Evolutionary conservation across 2,888 invertebrate genomes (phyloP).

Genomic region (Pasiphila rectangulata): DNA sequence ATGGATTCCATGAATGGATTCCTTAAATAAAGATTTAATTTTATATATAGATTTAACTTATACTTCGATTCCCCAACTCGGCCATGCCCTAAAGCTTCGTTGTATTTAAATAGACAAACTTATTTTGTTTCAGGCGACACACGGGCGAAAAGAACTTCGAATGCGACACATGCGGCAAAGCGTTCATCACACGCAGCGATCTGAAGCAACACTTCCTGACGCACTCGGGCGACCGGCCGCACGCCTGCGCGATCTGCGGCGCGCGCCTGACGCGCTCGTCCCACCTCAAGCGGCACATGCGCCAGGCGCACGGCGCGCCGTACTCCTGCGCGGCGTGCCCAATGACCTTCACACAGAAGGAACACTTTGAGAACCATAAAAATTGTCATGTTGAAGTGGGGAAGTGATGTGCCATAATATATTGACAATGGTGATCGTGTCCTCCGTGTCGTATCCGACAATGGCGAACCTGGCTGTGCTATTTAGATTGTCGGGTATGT

Average conservation of each 20-base stretch:
- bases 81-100: too few species aligned
- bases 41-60: too few species aligned
- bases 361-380: constrained; percentile 50
- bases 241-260: constrained; percentile 67
- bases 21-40: too few species aligned
- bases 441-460: too few species aligned
- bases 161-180: constrained; percentile 62
- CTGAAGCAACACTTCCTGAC: constrained; percentile 66
- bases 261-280: constrained; percentile 61
- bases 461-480: too few species aligned
- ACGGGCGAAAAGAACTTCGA: constrained; percentile 74
- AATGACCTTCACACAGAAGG: constrained; percentile 46
- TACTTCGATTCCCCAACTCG: too few species aligned
- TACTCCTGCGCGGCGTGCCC: constrained; percentile 47
- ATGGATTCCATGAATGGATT: too few species aligned
- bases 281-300: constrained; percentile 68
- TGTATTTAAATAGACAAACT: too few species aligned
- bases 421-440: too few species aligned
- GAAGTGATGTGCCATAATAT: too few species aligned
- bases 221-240: constrained; percentile 64
- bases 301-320: constrained; percentile 46
- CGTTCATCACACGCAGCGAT: constrained; percentile 71
- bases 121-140: constrained; percentile 67
- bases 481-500: too few species aligned
- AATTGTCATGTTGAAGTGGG: constrained; percentile 37